Conservation (phyloP, 2,888 invertebrate species). For the Perdita meconis region DNA sequence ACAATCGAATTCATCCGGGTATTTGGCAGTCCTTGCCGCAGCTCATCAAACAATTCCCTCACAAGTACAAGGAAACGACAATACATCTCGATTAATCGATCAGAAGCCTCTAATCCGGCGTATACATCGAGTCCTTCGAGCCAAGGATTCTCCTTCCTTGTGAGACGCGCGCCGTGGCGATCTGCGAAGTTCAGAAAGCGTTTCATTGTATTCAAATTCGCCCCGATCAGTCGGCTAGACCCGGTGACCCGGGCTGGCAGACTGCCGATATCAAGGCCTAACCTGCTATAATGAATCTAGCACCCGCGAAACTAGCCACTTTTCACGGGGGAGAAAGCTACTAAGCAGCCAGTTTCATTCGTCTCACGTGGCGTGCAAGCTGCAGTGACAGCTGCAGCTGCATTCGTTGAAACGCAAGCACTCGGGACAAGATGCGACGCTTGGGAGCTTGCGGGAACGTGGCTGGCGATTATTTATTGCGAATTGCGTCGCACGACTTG, state of each 20-base stretch:
- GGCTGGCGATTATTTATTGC: slow-evolving; percentile 9
- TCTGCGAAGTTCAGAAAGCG: slow-evolving; percentile 29
- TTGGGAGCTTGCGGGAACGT: neutral
- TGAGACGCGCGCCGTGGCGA: neutral
- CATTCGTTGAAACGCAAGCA: slow-evolving; percentile 36
- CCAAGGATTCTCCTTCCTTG: neutral
- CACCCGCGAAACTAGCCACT: slow-evolving; percentile 28
- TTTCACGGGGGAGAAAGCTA: slow-evolving; percentile 18
- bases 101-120: slow-evolving; percentile 19
- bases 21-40: neutral
- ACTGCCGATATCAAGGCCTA: slow-evolving; percentile 39
- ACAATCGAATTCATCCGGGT: neutral
- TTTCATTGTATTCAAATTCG: slow-evolving; percentile 45
- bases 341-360: slow-evolving; percentile 9
- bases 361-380: slow-evolving; percentile 8
- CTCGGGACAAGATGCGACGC: neutral
- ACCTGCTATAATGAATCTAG: slow-evolving; percentile 33
- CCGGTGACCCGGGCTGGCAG: slow-evolving; percentile 24
- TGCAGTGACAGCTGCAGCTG: slow-evolving; percentile 34
- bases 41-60: slow-evolving; percentile 14
- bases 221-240: slow-evolving; percentile 15
- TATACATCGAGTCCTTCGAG: slow-evolving; percentile 3
- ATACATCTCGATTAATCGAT: slow-evolving; percentile 39
- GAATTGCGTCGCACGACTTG: neutral
- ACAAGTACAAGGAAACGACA: slow-evolving; percentile 29